phyloP scores from a whole-genome alignment of 2,113 vertebrate species.

The Pomatorhinus ruficollis region DNA sequence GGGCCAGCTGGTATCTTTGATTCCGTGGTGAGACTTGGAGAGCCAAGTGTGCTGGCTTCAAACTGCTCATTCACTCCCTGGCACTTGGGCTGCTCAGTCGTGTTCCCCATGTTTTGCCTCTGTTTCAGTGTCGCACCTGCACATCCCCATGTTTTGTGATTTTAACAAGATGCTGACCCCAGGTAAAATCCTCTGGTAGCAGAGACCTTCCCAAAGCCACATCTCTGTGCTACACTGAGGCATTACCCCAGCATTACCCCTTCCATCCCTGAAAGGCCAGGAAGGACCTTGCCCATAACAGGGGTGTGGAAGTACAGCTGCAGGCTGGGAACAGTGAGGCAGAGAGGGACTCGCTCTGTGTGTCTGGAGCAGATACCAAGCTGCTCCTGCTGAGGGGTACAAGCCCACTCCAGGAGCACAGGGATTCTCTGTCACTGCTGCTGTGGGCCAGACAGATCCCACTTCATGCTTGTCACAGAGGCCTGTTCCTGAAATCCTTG shows the following conservation, averaged over 20 bases:
- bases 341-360: not conserved
- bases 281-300: not conserved
- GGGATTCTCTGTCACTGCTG: not conserved
- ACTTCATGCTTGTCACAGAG: not conserved
- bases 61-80: not conserved
- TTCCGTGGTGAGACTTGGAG: not conserved
- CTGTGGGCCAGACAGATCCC: not conserved
- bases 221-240: not conserved
- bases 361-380: not conserved
- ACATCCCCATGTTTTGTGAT: not conserved
- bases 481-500: not conserved
- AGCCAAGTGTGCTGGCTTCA: not conserved
- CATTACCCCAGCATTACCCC: not conserved
- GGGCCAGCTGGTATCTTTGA: not conserved
- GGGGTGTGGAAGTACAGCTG: fast-evolving
- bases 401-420: not conserved
- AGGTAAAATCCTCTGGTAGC: not conserved
- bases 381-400: not conserved
- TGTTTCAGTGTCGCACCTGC: not conserved
- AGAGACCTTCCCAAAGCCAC: not conserved
- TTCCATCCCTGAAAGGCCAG: not conserved
- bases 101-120: not conserved
- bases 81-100: fast-evolving
- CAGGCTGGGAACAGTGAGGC: not conserved
- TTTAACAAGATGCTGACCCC: not conserved